phyloP scores from a whole-genome alignment of 2,888 invertebrate genomes.

The Pharmacophagus antenor region DNA sequence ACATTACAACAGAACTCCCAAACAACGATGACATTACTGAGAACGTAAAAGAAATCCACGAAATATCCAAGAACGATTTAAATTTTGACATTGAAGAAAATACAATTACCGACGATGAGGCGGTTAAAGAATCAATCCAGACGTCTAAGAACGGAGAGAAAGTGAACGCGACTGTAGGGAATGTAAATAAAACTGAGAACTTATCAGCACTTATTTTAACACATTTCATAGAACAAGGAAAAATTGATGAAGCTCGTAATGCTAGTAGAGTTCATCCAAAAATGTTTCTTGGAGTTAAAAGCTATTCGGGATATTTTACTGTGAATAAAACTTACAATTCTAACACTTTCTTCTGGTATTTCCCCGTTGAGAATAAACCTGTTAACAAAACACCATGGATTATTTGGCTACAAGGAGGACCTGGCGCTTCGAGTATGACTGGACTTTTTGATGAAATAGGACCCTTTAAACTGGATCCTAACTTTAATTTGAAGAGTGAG shows the following conservation, averaged over 20 bases:
- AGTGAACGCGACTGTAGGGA: slow-evolving; percentile 29
- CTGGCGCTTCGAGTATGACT: slow-evolving; percentile 84
- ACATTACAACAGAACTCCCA: slow-evolving; percentile 2
- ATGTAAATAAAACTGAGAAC: slow-evolving; percentile 42
- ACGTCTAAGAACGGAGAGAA: background rate
- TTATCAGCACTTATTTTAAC: slow-evolving; percentile 58
- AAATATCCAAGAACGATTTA: slow-evolving; percentile 21
- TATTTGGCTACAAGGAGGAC: slow-evolving; percentile 94
- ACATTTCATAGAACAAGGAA: slow-evolving; percentile 49
- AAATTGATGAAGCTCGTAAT: slow-evolving; percentile 48
- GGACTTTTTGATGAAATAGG: slow-evolving; percentile 69
- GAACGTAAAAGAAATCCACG: slow-evolving; percentile 3
- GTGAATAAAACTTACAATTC: slow-evolving; percentile 86
- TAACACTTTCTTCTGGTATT: slow-evolving; percentile 92
- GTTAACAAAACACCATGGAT: slow-evolving; percentile 82
- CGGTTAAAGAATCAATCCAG: slow-evolving; percentile 10
- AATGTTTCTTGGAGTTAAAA: slow-evolving; percentile 60
- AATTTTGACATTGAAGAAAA: slow-evolving; percentile 18
- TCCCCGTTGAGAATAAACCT: slow-evolving; percentile 78
- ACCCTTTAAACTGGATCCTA: slow-evolving; percentile 49
- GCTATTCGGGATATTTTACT: slow-evolving; percentile 80
- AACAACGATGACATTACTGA: slow-evolving; percentile 11
- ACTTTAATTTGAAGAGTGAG: slow-evolving; percentile 51
- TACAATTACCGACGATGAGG: background rate
- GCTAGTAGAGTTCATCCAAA: slow-evolving; percentile 50